A percentile compares a stretch with the other conserved stretches of the same genome.
phyloP scores from a whole-genome alignment of 2,113 vertebrate genomes.

The Symphodus melops region DNA sequence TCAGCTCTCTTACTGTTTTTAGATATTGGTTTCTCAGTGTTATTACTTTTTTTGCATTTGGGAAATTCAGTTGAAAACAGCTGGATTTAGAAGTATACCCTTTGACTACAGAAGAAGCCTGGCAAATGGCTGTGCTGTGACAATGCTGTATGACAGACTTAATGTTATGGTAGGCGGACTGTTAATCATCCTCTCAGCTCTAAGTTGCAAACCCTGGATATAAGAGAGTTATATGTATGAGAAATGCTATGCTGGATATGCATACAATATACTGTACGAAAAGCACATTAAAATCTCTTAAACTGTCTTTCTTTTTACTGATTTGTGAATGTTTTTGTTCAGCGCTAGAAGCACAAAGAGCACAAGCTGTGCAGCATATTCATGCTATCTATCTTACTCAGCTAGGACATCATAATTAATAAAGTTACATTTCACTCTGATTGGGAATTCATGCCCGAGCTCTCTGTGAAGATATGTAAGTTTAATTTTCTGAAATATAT shows the following conservation, averaged over 20 bases:
- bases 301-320: conserved; percentile 75
- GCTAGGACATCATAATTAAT: conserved; percentile 48
- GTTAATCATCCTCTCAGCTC: conserved; percentile 77
- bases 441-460: conserved; percentile 54
- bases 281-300: conserved; percentile 83
- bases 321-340: conserved; percentile 50
- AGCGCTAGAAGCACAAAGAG: conserved; percentile 45
- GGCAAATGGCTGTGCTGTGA: conserved; percentile 49
- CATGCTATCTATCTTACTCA: conserved; percentile 64
- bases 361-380: conserved; percentile 40
- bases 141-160: conserved; percentile 60
- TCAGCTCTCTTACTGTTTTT: conserved; percentile 74
- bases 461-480: conserved; percentile 64
- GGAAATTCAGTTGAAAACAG: conserved; percentile 63
- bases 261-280: conserved; percentile 84
- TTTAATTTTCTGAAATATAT: conserved; percentile 67
- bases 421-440: conserved; percentile 62
- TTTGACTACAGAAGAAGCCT: conserved; percentile 49
- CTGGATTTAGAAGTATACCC: conserved; percentile 58
- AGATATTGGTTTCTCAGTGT: conserved; percentile 72
- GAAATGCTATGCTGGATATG: conserved; percentile 82
- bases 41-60: conserved; percentile 72
- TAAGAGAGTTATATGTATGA: conserved; percentile 82
- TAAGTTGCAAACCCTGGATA: conserved; percentile 70
- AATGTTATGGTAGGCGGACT: conserved; percentile 79